phyloP scores from a whole-genome alignment of 2,113 vertebrate genomes.

The Tychaedon coryphoeus region DNA sequence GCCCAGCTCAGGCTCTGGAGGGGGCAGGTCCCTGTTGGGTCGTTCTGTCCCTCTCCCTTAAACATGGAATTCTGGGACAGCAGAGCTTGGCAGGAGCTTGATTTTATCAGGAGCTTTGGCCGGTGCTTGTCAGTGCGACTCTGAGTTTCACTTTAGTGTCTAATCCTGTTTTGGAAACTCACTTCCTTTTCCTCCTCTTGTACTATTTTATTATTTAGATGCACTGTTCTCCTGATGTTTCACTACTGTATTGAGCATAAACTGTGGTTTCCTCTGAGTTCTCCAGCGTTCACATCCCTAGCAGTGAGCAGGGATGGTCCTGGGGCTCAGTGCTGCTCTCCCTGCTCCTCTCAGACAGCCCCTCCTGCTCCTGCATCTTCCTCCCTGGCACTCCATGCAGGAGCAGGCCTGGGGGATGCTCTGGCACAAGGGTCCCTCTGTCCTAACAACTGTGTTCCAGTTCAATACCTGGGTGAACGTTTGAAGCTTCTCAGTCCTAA shows the following conservation, averaged over 20 bases:
- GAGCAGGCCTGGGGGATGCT: no score
- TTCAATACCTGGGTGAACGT: background rate
- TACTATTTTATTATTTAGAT: background rate
- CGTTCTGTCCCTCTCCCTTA: background rate
- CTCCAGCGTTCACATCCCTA: accelerated
- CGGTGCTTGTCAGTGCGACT: background rate
- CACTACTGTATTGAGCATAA: background rate
- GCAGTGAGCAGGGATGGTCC: accelerated
- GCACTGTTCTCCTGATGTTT: background rate
- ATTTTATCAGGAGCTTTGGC: background rate
- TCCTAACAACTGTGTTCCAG: background rate
- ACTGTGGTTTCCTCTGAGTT: background rate
- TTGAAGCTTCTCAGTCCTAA: background rate
- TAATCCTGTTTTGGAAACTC: background rate
- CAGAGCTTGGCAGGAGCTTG: background rate
- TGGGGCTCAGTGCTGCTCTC: background rate
- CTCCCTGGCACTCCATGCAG: background rate
- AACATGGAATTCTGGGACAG: background rate
- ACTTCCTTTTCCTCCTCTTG: background rate
- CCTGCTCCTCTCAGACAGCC: background rate
- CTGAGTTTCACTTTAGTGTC: background rate
- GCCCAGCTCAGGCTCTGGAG: background rate
- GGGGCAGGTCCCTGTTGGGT: background rate
- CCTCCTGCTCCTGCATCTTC: background rate
- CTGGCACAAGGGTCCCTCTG: background rate